Percentiles rank a stretch among this genome's conserved stretches.
Conservation (phyloP, 2,113 vertebrate species). For the Phrynosoma blainvillii region DNA sequence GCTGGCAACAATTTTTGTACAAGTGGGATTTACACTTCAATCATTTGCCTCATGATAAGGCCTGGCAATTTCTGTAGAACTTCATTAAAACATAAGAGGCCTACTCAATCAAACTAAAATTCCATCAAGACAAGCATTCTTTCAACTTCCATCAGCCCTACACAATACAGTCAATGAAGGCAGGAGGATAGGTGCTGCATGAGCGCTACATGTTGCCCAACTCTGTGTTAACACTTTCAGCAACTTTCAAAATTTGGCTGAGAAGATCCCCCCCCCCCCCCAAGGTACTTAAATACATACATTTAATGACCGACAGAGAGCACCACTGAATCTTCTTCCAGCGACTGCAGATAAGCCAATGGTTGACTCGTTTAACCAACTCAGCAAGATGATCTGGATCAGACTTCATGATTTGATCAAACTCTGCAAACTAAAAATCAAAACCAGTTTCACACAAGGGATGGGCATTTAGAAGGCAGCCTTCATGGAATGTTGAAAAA, state of each 20-base stretch:
- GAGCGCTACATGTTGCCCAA: not conserved
- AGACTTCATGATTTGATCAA: constrained; percentile 99
- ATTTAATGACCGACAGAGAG: constrained; percentile 92
- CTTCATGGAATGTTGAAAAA: not conserved
- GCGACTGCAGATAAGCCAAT: constrained; percentile 96
- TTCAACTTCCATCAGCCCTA: not conserved
- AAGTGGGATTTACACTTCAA: not conserved
- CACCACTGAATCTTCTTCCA: constrained; percentile 99
- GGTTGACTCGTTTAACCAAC: constrained; percentile 92
- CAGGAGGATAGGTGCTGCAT: not conserved
- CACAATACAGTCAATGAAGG: not conserved
- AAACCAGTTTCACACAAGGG: constrained; percentile 5
- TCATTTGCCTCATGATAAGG: too few relatives aligned
- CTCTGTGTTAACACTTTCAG: not conserved
- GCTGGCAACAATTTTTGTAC: not conserved
- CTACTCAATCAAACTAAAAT: not conserved
- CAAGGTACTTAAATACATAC: constrained; percentile 76
- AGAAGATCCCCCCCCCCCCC: not conserved
- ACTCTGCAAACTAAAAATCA: constrained; percentile 92
- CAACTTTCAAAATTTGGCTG: not conserved
- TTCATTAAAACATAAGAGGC: not conserved
- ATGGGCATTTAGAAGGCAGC: constrained; percentile 1
- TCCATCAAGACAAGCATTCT: not conserved
- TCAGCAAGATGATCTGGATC: constrained; percentile 96
- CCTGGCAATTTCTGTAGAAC: not conserved